A percentile compares a stretch with the other conserved stretches of the same genome.
phyloP scores from a whole-genome alignment of 1,140 invertebrate genomes.

The Euura lappo region DNA sequence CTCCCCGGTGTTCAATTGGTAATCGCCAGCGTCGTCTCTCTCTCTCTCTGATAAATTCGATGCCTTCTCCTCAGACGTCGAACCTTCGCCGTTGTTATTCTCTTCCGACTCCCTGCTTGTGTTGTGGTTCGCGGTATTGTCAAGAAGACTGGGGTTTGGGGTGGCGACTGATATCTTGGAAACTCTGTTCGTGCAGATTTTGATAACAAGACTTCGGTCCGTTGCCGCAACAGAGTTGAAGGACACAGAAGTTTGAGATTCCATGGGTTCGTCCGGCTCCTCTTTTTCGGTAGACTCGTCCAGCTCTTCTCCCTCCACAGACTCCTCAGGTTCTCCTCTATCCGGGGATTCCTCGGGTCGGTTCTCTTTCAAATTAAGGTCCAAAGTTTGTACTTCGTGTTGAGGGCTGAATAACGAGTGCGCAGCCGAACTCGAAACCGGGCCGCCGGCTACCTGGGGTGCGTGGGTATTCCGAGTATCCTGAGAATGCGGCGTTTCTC shows the following conservation, averaged over 20 bases:
- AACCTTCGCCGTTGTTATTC: conserved; percentile 49
- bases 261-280: conserved; percentile 15
- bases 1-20: conserved; percentile 30
- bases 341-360: conserved; percentile 23
- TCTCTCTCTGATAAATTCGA: conserved; percentile 33
- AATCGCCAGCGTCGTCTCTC: conserved; percentile 22
- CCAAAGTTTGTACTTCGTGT: conserved; percentile 27
- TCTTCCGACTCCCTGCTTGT: conserved; percentile 43
- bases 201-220: conserved; percentile 55
- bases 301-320: conserved; percentile 16
- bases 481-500: conserved; percentile 12
- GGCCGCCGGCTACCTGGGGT: conserved; percentile 29
- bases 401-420: conserved; percentile 41
- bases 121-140: conserved; percentile 28
- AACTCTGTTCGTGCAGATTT: conserved; percentile 57
- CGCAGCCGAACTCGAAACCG: conserved; percentile 26
- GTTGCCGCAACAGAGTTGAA: conserved; percentile 44
- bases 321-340: conserved; percentile 21
- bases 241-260: conserved; percentile 38
- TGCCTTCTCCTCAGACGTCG: conserved; percentile 35
- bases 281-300: conserved; percentile 9
- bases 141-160: conserved; percentile 21
- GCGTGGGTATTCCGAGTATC: conserved; percentile 9
- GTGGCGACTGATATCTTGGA: conserved; percentile 51
- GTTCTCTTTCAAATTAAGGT: conserved; percentile 13